Percentiles rank a stretch among this genome's conserved stretches.
phyloP scores from a whole-genome alignment of 2,113 vertebrate genomes.

The Silurus meridionalis region DNA sequence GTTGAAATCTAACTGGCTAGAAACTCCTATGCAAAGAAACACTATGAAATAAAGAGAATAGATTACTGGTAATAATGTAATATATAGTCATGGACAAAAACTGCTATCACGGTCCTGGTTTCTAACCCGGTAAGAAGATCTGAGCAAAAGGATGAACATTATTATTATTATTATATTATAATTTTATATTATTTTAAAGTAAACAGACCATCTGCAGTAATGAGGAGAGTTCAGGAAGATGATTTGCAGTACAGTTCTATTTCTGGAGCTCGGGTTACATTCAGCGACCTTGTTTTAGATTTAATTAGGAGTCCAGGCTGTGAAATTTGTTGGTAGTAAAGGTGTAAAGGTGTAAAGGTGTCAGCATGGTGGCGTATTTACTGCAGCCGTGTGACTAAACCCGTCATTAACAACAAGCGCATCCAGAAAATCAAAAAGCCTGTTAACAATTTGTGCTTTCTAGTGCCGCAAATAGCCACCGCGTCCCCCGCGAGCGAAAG shows the following conservation, averaged over 20 bases:
- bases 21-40: no score
- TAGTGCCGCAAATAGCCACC: neutral
- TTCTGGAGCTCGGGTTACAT: neutral
- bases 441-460: neutral
- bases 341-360: conserved; percentile 12
- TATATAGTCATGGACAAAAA: no score
- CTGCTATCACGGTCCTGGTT: neutral
- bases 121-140: neutral
- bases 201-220: neutral
- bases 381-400: conserved; percentile 6
- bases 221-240: neutral
- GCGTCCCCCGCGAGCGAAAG: neutral
- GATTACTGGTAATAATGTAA: no score
- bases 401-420: neutral
- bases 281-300: neutral
- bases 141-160: neutral
- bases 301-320: neutral
- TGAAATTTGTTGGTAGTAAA: neutral
- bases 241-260: neutral
- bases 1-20: no score
- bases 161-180: neutral
- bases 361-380: neutral
- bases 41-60: no score
- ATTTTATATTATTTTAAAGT: neutral
- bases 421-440: neutral